Base-by-base conservation (phyloP, 2,797 vertebrate species). In the Enteromius thamalakanensis region DNA sequence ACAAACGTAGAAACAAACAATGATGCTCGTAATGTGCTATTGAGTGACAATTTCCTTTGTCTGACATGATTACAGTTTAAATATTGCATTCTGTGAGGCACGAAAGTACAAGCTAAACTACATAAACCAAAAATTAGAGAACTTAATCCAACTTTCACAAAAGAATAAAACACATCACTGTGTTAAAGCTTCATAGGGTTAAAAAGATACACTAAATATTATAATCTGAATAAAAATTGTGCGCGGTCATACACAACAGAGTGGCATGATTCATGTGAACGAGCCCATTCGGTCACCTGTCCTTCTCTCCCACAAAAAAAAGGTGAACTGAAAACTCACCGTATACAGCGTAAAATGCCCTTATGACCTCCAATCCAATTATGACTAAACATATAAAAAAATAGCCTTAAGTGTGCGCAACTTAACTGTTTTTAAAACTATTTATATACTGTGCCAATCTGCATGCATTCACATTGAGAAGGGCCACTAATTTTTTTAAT, bases 391-490 rank as follows among this genome's bases (percentile, higher is more conserved):
- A 40, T 15, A 53, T 34, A 3, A 14, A 1, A 32, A 64, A 23
- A 62, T n/a, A 2, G 10, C 26, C 40, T 60, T 1, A 26, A 26
- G 3, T 32, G 45, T 19, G 65, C 9, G 65, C 40, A 70, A 45
- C 40, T 70, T 21, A 37, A 37, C 17, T 0, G 7, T 58, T 76
- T 42, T 23, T 58, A 23, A 58, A 40, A 2, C 1, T 14, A 55
- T 58, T 23, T n/a, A 3, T 37, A 49, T 23, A 58, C 6, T 53
- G 51, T 65, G 15, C n/a, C 26, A 47, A 55, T 80, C 37, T 76
- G 78, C 70, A 85, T 81, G 81, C 81, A 78, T 74, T 83, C 17
- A 84, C 21, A 51, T 55, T 11, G 21, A 45, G 47, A 72, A 72
- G 26, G 42, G 42, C 60, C 17, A 40, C 45, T 74, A 19, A 60